Base-by-base conservation (phyloP, 2,888 invertebrate species). In the Hecatera dysodea region DNA sequence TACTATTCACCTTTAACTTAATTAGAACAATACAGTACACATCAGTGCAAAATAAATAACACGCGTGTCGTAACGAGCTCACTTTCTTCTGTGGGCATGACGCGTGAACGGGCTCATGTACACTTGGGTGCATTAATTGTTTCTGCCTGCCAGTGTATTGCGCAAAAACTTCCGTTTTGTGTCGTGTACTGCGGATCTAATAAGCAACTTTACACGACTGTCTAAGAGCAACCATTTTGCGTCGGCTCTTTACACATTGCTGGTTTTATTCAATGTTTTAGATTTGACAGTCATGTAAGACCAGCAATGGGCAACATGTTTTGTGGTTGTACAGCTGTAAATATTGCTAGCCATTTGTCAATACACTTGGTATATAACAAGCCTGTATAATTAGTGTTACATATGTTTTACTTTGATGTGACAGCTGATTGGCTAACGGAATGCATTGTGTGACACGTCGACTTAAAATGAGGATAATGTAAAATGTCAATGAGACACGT, bases 141-240 rank as follows among this genome's bases (percentile, higher is more conserved):
- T 90, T 80, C 80, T 80, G 82, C 90, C 88, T 88, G 86, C 88
- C 84, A 83, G 75, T 77, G 87, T 90, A 90, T 89, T 90, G 90
- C 88, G 90, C 91, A 87, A 89, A 87, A 89, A 85, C 92, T 93
- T 93, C 93, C 93, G 93, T 88, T 90, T 83, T 85, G 72, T 80
- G 72, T 86, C 83, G 78, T 84, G 82, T 78, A 82, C 61, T 75
- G 36, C 68, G 68, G 66, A 70, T 77, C 75, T 72, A 75, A 57
- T 77, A 72, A 22, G 22, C 22, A 56, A 70, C n/a, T 39, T 7
- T 57, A 39, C 12, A 27, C 46, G 50, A 55, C 9, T 46, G 50
- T 53, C 15, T 17, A 24, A 2, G 0, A 5, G 11, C 6, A 1
- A 33, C 42, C 11, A n/a, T 48, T 57, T 78, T 24, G 0, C 11